Evolutionary conservation across 64 coral and sea anemone species (phyloP).

Genomic region (Porites australiensis): DNA sequence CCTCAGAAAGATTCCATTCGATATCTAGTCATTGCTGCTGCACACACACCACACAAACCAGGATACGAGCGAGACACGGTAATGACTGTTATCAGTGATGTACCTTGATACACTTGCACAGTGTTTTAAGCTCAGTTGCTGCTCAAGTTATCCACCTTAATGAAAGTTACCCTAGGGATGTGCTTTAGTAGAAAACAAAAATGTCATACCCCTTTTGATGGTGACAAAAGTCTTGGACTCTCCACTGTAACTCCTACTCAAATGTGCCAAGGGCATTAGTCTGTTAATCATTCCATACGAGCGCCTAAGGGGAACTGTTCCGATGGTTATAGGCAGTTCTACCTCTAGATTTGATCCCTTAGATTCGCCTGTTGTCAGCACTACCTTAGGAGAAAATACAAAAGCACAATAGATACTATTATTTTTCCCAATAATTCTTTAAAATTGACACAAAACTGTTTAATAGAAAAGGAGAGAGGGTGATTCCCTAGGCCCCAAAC

Average conservation of each 20-base stretch:
- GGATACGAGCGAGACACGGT: no score
- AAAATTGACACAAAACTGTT: no score
- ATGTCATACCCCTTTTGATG: conserved; percentile 44
- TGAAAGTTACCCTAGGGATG: not conserved
- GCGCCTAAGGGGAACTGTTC: conserved; percentile 75
- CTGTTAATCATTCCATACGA: conserved; percentile 80
- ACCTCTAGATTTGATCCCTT: conserved; percentile 68
- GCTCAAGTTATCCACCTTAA: not conserved
- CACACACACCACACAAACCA: no score
- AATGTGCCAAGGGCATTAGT: conserved; percentile 52
- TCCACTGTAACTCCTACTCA: conserved; percentile 56
- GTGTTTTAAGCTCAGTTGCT: no score
- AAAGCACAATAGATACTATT: not conserved
- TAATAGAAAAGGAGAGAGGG: no score
- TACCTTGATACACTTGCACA: no score
- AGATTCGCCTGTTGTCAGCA: not conserved
- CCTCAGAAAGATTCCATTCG: no score
- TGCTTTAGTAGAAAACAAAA: not conserved
- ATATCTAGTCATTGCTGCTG: no score
- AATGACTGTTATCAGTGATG: no score
- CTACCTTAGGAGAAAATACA: not conserved
- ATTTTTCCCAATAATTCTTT: no score
- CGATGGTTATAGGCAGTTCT: conserved; percentile 80
- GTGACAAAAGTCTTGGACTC: conserved; percentile 78
- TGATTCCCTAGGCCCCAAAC: no score